Evolutionary conservation across 30 jellyfish, hydroid and myxozoan genomes (phyloP).

Genomic region (Chrysaora quinquecirrha): DNA sequence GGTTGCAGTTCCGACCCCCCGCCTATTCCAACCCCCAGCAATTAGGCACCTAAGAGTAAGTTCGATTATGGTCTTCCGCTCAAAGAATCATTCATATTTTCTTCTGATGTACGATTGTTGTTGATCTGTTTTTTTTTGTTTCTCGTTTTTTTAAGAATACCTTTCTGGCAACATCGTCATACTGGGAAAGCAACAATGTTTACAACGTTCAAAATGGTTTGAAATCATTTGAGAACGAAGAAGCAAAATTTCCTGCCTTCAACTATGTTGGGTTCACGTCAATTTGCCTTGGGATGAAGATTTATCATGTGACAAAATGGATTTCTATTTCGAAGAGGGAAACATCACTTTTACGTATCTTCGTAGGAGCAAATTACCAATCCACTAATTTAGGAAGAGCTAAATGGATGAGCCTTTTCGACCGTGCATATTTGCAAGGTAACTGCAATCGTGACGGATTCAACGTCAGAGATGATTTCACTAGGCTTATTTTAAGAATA

Average conservation of each 20-base stretch:
- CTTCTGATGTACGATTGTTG: no score
- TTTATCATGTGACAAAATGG: slow-evolving; percentile 1
- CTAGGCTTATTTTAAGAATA: background rate
- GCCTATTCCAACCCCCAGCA: no score
- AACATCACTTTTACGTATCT: slow-evolving; percentile 21
- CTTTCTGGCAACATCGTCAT: slow-evolving; percentile 4
- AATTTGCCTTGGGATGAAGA: slow-evolving; percentile 49
- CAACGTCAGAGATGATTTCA: background rate
- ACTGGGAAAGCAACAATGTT: slow-evolving; percentile 27
- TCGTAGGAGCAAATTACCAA: slow-evolving; percentile 10
- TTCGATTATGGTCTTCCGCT: no score
- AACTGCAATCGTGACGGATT: slow-evolving; percentile 46
- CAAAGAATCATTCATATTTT: no score
- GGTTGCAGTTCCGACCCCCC: no score
- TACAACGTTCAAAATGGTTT: slow-evolving; percentile 30
- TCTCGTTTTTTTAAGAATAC: slow-evolving; percentile 45
- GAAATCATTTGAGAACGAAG: slow-evolving; percentile 26
- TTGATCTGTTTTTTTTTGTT: no score
- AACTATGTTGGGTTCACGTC: slow-evolving; percentile 7
- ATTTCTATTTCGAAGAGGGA: slow-evolving; percentile 2
- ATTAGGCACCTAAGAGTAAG: no score
- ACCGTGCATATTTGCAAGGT: background rate
- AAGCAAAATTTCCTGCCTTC: slow-evolving; percentile 66
- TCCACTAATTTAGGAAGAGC: slow-evolving; percentile 21
- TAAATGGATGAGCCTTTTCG: slow-evolving; percentile 25